These are phyloP conservation scores for Diplodus puntazzo DNA, from an alignment of 2,797 vertebrate genomes.

Conservation along the genomic window DNA sequence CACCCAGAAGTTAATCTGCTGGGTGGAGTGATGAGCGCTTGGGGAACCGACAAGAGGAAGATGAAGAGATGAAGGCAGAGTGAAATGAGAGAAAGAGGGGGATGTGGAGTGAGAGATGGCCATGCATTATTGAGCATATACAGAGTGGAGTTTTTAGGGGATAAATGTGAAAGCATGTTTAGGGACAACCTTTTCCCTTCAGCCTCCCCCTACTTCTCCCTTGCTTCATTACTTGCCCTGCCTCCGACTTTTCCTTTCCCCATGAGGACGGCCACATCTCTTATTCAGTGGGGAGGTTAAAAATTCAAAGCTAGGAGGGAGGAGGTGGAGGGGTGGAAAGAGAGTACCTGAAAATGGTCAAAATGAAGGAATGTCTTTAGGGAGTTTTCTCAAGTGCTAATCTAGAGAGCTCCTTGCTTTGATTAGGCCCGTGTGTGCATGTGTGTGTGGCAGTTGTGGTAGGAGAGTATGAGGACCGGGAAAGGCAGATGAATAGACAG, in stretches of 20 bases:
- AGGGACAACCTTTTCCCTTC: slow-evolving; percentile 78
- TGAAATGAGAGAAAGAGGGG: slow-evolving; percentile 44
- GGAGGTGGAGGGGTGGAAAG: slow-evolving; percentile 56
- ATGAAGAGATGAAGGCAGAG: slow-evolving; percentile 72
- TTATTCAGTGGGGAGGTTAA: slow-evolving; percentile 87
- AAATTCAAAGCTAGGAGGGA: slow-evolving; percentile 82
- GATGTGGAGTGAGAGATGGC: slow-evolving; percentile 60
- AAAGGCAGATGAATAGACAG: slow-evolving; percentile 61
- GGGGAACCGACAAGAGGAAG: slow-evolving; percentile 65
- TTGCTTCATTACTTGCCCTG: slow-evolving; percentile 70
- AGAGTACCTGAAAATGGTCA: slow-evolving; percentile 84
- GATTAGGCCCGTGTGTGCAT: slow-evolving; percentile 73
- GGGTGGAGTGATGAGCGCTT: slow-evolving; percentile 72
- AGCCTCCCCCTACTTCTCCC: slow-evolving; percentile 57
- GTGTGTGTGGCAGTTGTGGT: slow-evolving; percentile 53
- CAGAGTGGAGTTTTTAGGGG: slow-evolving; percentile 83
- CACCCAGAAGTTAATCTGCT: slow-evolving; percentile 78
- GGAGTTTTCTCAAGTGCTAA: slow-evolving; percentile 84
- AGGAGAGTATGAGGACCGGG: slow-evolving; percentile 47
- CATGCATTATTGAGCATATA: slow-evolving; percentile 85
- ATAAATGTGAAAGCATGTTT: slow-evolving; percentile 85
- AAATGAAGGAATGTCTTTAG: slow-evolving; percentile 84
- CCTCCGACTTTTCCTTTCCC: slow-evolving; percentile 70
- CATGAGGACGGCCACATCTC: slow-evolving; percentile 80
- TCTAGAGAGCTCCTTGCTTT: slow-evolving; percentile 79